Conservation (phyloP, 2,113 vertebrate genomes). For the Atherinomorus stipes region DNA sequence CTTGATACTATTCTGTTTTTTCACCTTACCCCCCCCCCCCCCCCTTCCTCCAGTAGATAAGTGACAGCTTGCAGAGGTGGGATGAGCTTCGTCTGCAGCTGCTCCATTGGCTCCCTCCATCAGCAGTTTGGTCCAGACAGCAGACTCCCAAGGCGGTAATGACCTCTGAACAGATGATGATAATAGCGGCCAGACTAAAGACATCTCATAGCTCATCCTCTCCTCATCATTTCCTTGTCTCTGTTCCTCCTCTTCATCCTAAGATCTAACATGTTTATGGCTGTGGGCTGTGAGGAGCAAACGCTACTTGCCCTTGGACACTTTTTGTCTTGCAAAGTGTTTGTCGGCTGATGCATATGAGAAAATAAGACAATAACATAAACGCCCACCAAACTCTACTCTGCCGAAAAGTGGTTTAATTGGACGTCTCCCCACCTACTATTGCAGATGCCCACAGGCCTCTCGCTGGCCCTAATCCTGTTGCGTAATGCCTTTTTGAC, state of each 20-base stretch:
- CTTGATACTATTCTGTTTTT: constrained; percentile 3
- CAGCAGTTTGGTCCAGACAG: constrained; percentile 67
- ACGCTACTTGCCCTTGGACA: neutral
- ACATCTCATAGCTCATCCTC: constrained; percentile 66
- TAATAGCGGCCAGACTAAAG: constrained; percentile 77
- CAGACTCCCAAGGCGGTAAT: constrained; percentile 81
- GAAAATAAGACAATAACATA: constrained; percentile 30
- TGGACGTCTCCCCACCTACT: constrained; percentile 52
- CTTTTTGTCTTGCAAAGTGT: constrained; percentile 7
- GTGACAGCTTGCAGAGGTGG: constrained; percentile 75
- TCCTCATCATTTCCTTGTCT: constrained; percentile 12
- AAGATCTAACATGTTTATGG: constrained; percentile 11
- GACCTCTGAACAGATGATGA: constrained; percentile 83
- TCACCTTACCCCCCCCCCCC: neutral
- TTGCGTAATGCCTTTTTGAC: constrained; percentile 70
- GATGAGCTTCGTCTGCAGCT: constrained; percentile 79
- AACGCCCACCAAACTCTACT: constrained; percentile 28
- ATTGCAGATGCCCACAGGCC: constrained; percentile 36
- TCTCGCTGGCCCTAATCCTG: constrained; percentile 57
- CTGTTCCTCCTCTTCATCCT: constrained; percentile 1
- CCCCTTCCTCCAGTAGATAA: constrained; percentile 35
- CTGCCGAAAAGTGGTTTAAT: constrained; percentile 53
- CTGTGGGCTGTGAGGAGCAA: constrained; percentile 8
- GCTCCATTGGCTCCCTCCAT: constrained; percentile 71
- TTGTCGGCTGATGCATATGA: neutral